phyloP scores from a whole-genome alignment of 2,888 invertebrate genomes.

The Camponotus fellah region DNA sequence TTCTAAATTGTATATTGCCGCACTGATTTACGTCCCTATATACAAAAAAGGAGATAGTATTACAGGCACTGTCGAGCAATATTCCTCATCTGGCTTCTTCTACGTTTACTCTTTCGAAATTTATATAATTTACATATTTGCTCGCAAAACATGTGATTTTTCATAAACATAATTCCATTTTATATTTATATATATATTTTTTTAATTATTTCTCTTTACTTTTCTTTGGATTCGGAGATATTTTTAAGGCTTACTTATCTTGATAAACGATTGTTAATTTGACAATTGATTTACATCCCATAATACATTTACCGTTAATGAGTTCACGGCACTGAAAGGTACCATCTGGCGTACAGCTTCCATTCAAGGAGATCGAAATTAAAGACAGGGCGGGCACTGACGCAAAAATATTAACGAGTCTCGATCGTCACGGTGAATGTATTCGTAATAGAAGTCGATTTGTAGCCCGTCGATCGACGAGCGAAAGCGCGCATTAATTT shows the following conservation, averaged over 20 bases:
- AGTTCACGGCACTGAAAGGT: neutral
- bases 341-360: constrained; percentile 13
- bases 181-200: neutral
- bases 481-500: constrained; percentile 37
- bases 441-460: constrained; percentile 40
- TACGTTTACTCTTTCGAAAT: neutral
- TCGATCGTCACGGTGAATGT: constrained; percentile 40
- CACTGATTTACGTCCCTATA: constrained; percentile 63
- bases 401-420: constrained; percentile 39
- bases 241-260: neutral
- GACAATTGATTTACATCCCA: constrained; percentile 39
- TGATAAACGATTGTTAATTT: constrained; percentile 25
- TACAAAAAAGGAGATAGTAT: constrained; percentile 36
- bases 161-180: neutral
- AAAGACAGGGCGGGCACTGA: constrained; percentile 11
- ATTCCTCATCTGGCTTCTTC: neutral
- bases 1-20: constrained; percentile 54
- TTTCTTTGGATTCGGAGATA: neutral
- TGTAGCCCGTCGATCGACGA: constrained; percentile 32
- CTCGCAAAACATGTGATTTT: neutral
- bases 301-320: constrained; percentile 41
- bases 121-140: neutral
- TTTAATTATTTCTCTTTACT: neutral
- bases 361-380: constrained; percentile 46
- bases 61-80: neutral